phyloP scores from a whole-genome alignment of 2,797 vertebrate genomes.

The Sebastes itinus region DNA sequence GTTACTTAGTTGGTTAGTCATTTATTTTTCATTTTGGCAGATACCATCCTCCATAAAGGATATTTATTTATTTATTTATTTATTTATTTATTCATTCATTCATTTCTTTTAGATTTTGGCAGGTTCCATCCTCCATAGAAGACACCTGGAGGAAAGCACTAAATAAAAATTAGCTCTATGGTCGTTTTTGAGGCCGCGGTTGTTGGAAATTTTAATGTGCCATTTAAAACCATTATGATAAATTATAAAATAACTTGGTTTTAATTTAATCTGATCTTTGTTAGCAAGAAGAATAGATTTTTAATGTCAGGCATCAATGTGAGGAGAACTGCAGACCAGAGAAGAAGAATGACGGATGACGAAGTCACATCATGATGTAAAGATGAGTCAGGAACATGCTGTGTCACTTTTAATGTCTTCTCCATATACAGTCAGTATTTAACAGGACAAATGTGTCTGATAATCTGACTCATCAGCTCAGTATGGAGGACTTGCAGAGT shows the following conservation, averaged over 20 bases:
- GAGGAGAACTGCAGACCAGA: neutral
- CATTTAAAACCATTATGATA: no score
- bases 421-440: neutral
- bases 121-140: no score
- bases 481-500: neutral
- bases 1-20: no score
- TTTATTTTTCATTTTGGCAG: no score
- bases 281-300: no score
- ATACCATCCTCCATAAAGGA: no score
- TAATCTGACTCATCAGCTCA: neutral
- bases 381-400: neutral
- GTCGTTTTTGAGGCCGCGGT: neutral
- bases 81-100: fast-evolving
- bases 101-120: no score
- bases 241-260: no score
- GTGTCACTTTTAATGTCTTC: neutral
- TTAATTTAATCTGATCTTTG: no score
- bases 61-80: no score
- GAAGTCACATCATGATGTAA: neutral
- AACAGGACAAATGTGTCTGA: neutral
- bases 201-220: no score
- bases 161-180: fast-evolving
- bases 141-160: no score
- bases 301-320: neutral
- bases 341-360: neutral